These are phyloP conservation scores for Malaclemys terrapin DNA, from an alignment of 2,113 vertebrate genomes.

Conservation along the genomic window DNA sequence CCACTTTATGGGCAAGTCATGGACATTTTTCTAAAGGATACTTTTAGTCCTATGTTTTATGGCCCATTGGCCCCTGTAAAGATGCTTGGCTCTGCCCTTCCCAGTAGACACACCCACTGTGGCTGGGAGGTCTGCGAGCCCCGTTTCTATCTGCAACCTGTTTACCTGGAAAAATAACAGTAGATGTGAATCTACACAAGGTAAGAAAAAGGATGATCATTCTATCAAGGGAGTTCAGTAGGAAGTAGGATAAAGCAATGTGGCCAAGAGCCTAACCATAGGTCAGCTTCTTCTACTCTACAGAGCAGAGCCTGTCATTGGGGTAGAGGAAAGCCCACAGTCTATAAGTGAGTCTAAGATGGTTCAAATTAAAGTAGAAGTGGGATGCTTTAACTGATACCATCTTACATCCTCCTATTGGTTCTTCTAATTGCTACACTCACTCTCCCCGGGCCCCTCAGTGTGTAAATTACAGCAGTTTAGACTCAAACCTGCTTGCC, in stretches of 20 bases:
- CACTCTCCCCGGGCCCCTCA: not conserved
- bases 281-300: not conserved
- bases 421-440: not conserved
- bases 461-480: not conserved
- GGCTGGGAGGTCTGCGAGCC: not conserved
- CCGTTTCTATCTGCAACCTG: not conserved
- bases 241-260: not conserved
- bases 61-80: not conserved
- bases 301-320: not conserved
- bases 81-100: too few species aligned
- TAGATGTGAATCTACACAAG: not conserved
- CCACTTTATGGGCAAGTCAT: not conserved
- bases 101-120: too few species aligned
- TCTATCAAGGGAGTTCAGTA: not conserved
- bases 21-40: not conserved
- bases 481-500: not conserved
- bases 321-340: not conserved
- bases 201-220: not conserved
- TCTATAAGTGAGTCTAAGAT: not conserved
- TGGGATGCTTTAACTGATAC: not conserved
- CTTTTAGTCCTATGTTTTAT: not conserved
- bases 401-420: not conserved
- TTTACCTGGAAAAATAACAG: not conserved
- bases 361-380: not conserved
- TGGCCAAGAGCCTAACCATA: not conserved